Percentiles rank a stretch among this genome's conserved stretches.
Evolutionary conservation across 2,113 vertebrate genomes (phyloP).

Genomic region (Cyanoderma ruficeps): DNA sequence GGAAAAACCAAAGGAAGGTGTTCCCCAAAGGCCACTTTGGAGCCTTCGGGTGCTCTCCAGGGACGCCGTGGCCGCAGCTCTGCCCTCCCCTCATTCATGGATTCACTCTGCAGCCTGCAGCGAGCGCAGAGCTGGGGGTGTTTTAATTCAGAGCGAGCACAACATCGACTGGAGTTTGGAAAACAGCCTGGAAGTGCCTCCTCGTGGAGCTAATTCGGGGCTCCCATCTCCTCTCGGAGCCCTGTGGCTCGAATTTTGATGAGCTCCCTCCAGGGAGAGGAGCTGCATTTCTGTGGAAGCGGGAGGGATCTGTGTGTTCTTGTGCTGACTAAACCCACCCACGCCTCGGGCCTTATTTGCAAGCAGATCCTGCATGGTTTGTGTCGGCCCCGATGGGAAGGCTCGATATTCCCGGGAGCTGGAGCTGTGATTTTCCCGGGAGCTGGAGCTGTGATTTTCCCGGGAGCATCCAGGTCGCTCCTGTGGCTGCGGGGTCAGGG

Average conservation of each 20-base stretch:
- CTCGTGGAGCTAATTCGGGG: slow-evolving; percentile 34
- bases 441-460: no score
- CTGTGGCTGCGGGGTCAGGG: not conserved
- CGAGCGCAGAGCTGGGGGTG: not conserved
- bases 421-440: not conserved
- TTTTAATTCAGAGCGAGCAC: not conserved
- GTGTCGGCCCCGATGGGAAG: not conserved
- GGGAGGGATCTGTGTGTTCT: slow-evolving; percentile 35
- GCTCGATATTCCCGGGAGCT: not conserved
- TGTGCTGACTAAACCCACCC: slow-evolving; percentile 45
- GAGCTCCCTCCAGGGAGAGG: not conserved
- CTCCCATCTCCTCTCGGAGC: not conserved
- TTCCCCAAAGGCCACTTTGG: accelerated
- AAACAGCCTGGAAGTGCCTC: slow-evolving; percentile 42
- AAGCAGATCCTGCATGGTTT: slow-evolving; percentile 9
- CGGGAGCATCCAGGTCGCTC: not conserved
- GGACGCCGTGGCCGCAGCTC: not conserved
- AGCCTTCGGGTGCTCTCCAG: accelerated
- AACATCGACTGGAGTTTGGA: not conserved
- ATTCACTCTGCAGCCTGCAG: not conserved
- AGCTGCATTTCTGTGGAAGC: not conserved
- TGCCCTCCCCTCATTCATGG: slow-evolving; percentile 1
- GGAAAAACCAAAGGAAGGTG: not conserved
- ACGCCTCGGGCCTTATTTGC: slow-evolving; percentile 43
- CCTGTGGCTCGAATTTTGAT: slow-evolving; percentile 33